Evolutionary conservation across 2,888 invertebrate genomes (phyloP).

Genomic region (Allophyes oxyacanthae): DNA sequence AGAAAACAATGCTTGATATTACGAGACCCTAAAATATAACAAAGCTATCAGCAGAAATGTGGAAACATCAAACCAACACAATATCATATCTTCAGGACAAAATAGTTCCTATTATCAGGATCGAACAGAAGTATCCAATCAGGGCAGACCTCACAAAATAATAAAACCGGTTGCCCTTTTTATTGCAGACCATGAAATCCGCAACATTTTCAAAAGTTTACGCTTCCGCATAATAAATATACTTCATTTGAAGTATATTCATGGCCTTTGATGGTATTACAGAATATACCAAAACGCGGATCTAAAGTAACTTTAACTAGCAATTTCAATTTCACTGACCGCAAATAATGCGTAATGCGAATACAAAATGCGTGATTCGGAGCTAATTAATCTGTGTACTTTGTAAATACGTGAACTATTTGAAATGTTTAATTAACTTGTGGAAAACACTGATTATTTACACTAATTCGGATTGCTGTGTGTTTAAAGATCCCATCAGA

Average conservation of each 20-base stretch:
- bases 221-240: slow-evolving; percentile 26
- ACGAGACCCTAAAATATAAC: slow-evolving; percentile 18
- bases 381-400: slow-evolving; percentile 29
- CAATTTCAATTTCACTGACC: slow-evolving; percentile 33
- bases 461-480: not conserved
- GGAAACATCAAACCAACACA: slow-evolving; percentile 42
- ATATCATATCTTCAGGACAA: slow-evolving; percentile 43
- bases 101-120: slow-evolving; percentile 45
- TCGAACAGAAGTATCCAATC: slow-evolving; percentile 45
- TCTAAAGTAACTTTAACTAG: slow-evolving; percentile 40
- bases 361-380: slow-evolving; percentile 15
- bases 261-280: slow-evolving; percentile 26
- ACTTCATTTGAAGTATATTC: slow-evolving; percentile 34
- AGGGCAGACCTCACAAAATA: slow-evolving; percentile 37
- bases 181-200: slow-evolving; percentile 30
- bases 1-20: slow-evolving; percentile 5
- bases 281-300: slow-evolving; percentile 21
- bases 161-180: slow-evolving; percentile 43
- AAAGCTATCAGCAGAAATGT: slow-evolving; percentile 34
- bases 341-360: slow-evolving; percentile 26
- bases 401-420: slow-evolving; percentile 12
- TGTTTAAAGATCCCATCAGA: slow-evolving; percentile 10
- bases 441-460: not conserved
- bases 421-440: slow-evolving; percentile 20
- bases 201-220: slow-evolving; percentile 29